These are phyloP conservation scores for Anoncus sp. DNA, from an alignment of 2,888 invertebrate genomes.

Conservation along the genomic window DNA sequence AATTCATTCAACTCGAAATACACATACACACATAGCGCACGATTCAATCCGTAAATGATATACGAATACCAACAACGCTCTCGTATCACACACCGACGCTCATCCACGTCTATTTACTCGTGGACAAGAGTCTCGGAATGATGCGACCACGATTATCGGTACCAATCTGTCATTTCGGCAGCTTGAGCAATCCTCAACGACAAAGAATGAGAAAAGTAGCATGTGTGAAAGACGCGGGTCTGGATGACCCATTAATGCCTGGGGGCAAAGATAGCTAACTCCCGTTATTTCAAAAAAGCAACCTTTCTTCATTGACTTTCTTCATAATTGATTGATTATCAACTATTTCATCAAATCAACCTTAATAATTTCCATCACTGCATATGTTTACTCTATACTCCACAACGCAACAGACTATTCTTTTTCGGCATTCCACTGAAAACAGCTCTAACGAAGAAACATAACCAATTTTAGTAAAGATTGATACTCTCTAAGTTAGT, in stretches of 20 bases:
- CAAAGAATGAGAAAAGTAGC: not conserved
- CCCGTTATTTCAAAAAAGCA: no score
- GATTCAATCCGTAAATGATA: constrained; percentile 24
- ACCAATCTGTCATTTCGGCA: constrained; percentile 42
- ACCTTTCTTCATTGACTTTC: no score
- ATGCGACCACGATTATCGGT: constrained; percentile 51
- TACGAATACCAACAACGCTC: constrained; percentile 2
- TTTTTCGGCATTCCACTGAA: no score
- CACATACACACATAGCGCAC: constrained; percentile 58
- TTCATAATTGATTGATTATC: no score
- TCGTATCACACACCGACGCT: constrained; percentile 29
- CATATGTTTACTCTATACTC: no score
- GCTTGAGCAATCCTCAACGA: not conserved
- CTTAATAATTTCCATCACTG: no score
- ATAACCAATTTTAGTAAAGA: no score
- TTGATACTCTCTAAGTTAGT: no score
- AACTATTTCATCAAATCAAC: no score
- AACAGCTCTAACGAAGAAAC: no score
- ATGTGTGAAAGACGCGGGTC: not conserved
- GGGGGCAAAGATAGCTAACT: no score
- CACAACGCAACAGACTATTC: no score
- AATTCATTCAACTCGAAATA: constrained; percentile 47
- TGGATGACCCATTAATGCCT: constrained; percentile 6
- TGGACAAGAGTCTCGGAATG: constrained; percentile 23
- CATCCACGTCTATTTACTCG: constrained; percentile 36